Conservation (phyloP, 1,140 invertebrate species). For the Metopolophium dirhodum region DNA sequence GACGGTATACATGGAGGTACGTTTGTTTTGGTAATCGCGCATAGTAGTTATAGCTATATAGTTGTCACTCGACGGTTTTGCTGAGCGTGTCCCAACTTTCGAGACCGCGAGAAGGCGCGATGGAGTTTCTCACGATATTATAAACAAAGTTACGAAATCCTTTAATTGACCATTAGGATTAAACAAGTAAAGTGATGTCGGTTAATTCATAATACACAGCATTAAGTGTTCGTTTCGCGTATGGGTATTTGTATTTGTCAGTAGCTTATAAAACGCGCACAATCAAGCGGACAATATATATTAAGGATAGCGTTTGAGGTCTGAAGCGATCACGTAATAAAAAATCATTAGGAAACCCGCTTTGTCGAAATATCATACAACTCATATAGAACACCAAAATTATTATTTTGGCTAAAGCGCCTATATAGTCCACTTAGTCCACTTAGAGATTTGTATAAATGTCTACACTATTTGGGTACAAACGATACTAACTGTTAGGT, state of each 20-base stretch:
- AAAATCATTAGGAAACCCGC: background rate
- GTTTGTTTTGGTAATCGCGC: background rate
- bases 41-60: background rate
- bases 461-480: background rate
- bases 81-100: background rate
- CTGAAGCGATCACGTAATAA: background rate
- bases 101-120: background rate
- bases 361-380: background rate
- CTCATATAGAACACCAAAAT: background rate
- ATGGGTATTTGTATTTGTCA: background rate
- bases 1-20: no score
- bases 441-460: background rate
- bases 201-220: background rate
- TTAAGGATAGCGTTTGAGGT: background rate
- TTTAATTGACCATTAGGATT: conserved; percentile 9
- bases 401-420: background rate
- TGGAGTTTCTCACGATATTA: background rate
- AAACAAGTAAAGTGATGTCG: background rate
- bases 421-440: background rate
- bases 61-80: background rate
- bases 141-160: background rate
- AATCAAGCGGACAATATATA: background rate
- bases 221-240: background rate
- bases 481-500: background rate
- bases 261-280: background rate